Conservation (phyloP, 1,140 invertebrate species). For the Drosophila leontia region DNA sequence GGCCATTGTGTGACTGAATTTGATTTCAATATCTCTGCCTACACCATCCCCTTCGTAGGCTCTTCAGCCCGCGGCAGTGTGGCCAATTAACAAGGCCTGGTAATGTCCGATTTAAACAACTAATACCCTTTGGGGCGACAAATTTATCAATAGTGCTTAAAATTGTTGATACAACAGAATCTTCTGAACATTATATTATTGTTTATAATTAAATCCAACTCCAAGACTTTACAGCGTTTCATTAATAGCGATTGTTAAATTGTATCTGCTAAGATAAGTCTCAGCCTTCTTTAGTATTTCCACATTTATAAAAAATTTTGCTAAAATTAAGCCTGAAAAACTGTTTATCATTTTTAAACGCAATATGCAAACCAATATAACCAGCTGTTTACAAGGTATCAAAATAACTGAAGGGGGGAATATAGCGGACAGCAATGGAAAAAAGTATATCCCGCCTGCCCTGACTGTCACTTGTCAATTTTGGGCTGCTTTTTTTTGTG, state of each 20-base stretch:
- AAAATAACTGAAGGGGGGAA: neutral
- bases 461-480: constrained; percentile 72
- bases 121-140: constrained; percentile 2
- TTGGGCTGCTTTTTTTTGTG: constrained; percentile 18
- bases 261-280: neutral
- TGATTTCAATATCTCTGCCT: constrained; percentile 65
- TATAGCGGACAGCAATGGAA: neutral
- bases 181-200: neutral
- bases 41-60: neutral
- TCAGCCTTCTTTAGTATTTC: neutral
- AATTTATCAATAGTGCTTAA: neutral
- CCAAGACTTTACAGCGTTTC: neutral
- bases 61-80: constrained; percentile 20
- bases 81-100: constrained; percentile 64
- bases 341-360: neutral
- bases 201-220: neutral
- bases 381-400: neutral
- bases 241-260: neutral
- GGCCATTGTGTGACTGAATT: constrained; percentile 48
- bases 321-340: neutral
- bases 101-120: constrained; percentile 32
- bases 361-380: neutral
- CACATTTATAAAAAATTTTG: neutral
- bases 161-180: neutral
- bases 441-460: constrained; percentile 51